phyloP scores from a whole-genome alignment of 2,888 invertebrate genomes.

The Thereva unica region DNA sequence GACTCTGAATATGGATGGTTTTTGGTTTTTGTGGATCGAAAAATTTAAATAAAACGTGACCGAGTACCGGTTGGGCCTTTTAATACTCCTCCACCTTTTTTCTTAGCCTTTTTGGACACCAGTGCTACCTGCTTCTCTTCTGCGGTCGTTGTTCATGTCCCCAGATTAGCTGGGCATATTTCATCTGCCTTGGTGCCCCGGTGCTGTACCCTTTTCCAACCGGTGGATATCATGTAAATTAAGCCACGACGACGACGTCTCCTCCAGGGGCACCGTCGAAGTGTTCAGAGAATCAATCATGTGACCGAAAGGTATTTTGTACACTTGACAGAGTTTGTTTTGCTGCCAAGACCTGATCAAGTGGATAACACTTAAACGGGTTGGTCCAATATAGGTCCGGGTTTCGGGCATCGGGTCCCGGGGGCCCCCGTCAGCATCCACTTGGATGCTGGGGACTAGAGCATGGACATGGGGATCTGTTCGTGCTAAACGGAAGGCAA shows the following conservation, averaged over 20 bases:
- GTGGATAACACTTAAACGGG: slow-evolving; percentile 13
- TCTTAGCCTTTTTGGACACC: slow-evolving; percentile 2
- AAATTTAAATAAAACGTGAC: slow-evolving; percentile 40
- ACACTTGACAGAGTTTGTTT: slow-evolving; percentile 40
- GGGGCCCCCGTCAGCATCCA: too few species aligned
- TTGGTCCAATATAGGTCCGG: slow-evolving; percentile 13
- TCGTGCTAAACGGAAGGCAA: slow-evolving; percentile 27
- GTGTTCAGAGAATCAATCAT: slow-evolving; percentile 39
- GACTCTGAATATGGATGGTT: slow-evolving; percentile 34
- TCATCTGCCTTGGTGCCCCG: slow-evolving; percentile 25
- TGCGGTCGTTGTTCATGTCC: slow-evolving; percentile 15
- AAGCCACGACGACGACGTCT: slow-evolving; percentile 30
- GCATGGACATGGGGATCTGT: neutral
- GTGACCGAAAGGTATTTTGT: slow-evolving; percentile 39
- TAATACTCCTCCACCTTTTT: slow-evolving; percentile 31
- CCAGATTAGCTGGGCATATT: slow-evolving; percentile 34
- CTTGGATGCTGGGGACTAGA: slow-evolving; percentile 5
- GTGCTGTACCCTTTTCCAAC: slow-evolving; percentile 11
- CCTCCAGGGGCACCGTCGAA: slow-evolving; percentile 9
- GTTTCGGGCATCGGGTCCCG: neutral
- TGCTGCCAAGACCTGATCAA: slow-evolving; percentile 35
- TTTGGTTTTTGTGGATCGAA: slow-evolving; percentile 35
- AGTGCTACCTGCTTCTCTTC: slow-evolving; percentile 20
- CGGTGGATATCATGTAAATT: slow-evolving; percentile 36
- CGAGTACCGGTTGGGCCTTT: slow-evolving; percentile 28